Base-by-base conservation (phyloP, 2,888 invertebrate species). In the Horisme vitalbata region DNA sequence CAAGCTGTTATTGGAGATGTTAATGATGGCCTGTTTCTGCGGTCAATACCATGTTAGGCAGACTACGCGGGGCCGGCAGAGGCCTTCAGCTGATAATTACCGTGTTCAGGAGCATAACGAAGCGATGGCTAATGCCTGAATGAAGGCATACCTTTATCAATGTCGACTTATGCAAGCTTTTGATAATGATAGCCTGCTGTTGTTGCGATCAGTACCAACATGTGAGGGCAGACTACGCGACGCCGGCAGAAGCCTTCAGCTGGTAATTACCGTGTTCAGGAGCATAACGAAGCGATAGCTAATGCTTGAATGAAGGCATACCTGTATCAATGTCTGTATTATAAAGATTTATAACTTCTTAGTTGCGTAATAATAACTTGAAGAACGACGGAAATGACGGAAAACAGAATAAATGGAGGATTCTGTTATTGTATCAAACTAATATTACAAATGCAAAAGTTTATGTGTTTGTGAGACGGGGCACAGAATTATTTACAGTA, bases 281-380 rank as follows among this genome's bases (percentile, higher is more conserved):
- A 21, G 39, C 12, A 37, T 37, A 38, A 38, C 38, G 38, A 38
- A 38, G 18, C 30, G 30, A 30, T 38, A 7, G 30, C 30, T 38
- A 30, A 28, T 37, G 14, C 12, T n/a, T 11, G 18, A 5, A 10
- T 24, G 6, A 24, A 24, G 4, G 4, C 18, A 24, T 24, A 24
- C 24, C 24, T 9, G 21, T 21, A 36, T 20, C 27, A n/a, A n/a
- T n/a, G n/a, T n/a, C n/a, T n/a, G n/a, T n/a, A n/a, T n/a, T n/a
- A n/a, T n/a, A n/a, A n/a, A n/a, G n/a, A n/a, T n/a, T n/a, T n/a
- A n/a, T n/a, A n/a, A n/a, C n/a, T n/a, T n/a, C n/a, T n/a, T n/a
- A n/a, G n/a, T n/a, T n/a, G n/a, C n/a, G n/a, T n/a, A n/a, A n/a
- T n/a, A n/a, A n/a, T n/a, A n/a, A n/a, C n/a, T n/a, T n/a, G n/a